Percentiles rank a stretch among this genome's conserved stretches.
Conservation (phyloP, 2,113 vertebrate genomes). For the Mellivora capensis region DNA sequence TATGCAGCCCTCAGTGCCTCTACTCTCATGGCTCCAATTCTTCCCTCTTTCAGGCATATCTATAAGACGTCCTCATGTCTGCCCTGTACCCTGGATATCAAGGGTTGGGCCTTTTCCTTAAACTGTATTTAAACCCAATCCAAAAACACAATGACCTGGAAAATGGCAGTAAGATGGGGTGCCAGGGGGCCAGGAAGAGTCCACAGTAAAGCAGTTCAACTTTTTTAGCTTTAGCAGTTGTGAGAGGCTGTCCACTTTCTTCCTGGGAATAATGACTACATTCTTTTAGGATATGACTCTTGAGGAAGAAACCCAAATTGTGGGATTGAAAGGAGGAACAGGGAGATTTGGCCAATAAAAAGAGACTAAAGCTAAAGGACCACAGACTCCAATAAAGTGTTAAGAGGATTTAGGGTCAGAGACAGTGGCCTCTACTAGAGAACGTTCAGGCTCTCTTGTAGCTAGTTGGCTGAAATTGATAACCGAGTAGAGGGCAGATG, state of each 20-base stretch:
- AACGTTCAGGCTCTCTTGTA: background rate
- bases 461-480: background rate
- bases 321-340: background rate
- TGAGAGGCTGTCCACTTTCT: background rate
- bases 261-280: background rate
- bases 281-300: background rate
- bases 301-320: background rate
- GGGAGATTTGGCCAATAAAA: background rate
- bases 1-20: background rate
- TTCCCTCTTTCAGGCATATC: background rate
- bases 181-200: background rate
- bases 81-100: background rate
- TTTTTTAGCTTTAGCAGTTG: background rate
- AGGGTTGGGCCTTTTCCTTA: background rate
- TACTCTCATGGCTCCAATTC: background rate
- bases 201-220: background rate
- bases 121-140: background rate
- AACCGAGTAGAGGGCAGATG: background rate
- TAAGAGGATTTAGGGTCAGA: background rate
- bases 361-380: conserved; percentile 8
- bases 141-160: background rate
- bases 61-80: background rate
- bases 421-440: background rate
- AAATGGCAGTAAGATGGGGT: background rate
- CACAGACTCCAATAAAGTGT: background rate